These are phyloP conservation scores for Sphenopsis melanotis DNA, from an alignment of 2,797 vertebrate species.

Conservation along the genomic window DNA sequence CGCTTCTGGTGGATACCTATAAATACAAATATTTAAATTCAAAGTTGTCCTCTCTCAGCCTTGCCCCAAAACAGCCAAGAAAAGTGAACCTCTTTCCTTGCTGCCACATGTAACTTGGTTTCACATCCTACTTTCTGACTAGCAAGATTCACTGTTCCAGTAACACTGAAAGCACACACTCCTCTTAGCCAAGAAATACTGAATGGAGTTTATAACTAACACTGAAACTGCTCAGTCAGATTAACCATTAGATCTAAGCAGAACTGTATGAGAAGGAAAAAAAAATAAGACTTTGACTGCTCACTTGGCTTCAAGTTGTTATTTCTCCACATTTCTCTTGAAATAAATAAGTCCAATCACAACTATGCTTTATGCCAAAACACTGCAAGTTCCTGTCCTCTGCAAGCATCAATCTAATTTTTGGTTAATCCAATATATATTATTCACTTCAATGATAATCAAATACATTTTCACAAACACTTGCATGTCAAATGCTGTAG, in stretches of 20 bases:
- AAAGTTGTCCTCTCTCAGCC: background rate
- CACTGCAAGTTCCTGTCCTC: background rate
- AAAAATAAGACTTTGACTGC: background rate
- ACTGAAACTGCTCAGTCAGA: background rate
- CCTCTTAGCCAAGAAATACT: background rate
- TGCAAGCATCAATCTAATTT: background rate
- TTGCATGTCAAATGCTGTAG: background rate
- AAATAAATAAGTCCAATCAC: background rate
- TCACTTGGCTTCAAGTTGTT: background rate
- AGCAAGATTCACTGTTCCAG: background rate
- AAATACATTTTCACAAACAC: background rate
- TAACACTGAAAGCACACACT: background rate
- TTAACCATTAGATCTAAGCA: background rate
- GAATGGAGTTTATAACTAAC: background rate
- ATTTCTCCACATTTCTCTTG: background rate
- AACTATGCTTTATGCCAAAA: background rate
- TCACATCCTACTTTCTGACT: background rate
- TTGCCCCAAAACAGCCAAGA: background rate
- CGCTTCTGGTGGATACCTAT: constrained; percentile 94
- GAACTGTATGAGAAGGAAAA: background rate
- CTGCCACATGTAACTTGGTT: background rate
- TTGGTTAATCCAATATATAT: background rate
- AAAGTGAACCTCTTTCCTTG: background rate
- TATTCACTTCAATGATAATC: background rate
- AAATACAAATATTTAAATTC: constrained; percentile 41